Base-by-base conservation (phyloP, 2,797 vertebrate species). In the Cryptoblepharus egeriae region DNA sequence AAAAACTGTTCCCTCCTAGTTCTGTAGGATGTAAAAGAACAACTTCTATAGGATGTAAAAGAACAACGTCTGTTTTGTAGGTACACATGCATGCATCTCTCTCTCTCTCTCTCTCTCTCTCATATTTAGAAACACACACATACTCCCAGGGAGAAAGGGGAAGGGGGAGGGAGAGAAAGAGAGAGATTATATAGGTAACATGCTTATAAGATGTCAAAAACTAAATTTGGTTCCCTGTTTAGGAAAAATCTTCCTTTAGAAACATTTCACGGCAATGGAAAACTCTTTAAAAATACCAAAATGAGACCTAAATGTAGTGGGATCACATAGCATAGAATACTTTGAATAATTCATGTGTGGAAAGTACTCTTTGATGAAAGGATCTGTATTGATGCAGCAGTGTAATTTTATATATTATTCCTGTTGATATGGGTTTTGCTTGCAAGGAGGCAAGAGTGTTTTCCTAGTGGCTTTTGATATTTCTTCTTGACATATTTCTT, bases 271-370 rank as follows among this genome's bases (percentile, higher is more conserved):
- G 35, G 5, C 80, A 84, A 81, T 18, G 26, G 37, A 77, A 30
- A 85, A 78, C 7, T 45, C 5, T 3, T 86, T 88, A 32, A 0
- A n/a, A 1, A 28, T 77, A 49, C 39, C 15, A 75, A 74, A 18
- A 37, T 77, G 22, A 80, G 32, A 82, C 79, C 57, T 61, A 82
- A 76, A 60, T 77, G 63, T 13, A 75, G 3, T 55, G 70, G 18
- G 73, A 73, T 76, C 49, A 4, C 1, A 67, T 52, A 30, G 16
- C 42, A 11, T 49, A 39, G 22, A 26, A 32, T 30, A 77, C 12
- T 39, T 87, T 91, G 78, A 90, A 89, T 88, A 88, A 84, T 85
- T 65, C 35, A 75, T 87, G 5, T 52, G 22, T 82, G 87, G 83
- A 87, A 88, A 89, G 73, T 75, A 37, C n/a, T 75, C 9, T 73